phyloP scores from a whole-genome alignment of 2,113 vertebrate genomes.

The Tenrec ecaudatus region DNA sequence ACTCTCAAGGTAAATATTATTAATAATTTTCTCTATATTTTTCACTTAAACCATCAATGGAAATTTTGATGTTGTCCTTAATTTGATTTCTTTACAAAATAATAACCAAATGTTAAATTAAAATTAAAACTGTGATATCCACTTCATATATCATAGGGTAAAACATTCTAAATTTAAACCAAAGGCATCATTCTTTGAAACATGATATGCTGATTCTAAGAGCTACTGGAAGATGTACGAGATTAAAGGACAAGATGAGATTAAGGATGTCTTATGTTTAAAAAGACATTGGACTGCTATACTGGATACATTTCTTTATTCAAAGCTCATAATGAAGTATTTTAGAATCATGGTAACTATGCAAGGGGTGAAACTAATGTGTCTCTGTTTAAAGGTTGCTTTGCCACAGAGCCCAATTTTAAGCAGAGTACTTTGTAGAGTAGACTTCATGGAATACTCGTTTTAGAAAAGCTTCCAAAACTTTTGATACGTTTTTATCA shows the following conservation, averaged over 20 bases:
- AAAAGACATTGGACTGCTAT: neutral
- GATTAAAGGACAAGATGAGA: neutral
- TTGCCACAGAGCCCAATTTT: neutral
- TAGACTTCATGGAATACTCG: neutral
- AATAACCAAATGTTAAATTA: neutral
- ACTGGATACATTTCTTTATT: neutral
- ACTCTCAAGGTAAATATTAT: neutral
- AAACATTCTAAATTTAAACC: too few relatives aligned
- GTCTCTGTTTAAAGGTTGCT: neutral
- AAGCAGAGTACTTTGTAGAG: neutral
- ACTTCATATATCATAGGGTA: neutral
- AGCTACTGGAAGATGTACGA: neutral
- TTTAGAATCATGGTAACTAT: neutral
- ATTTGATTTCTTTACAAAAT: neutral
- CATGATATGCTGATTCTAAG: neutral
- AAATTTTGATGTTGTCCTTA: neutral
- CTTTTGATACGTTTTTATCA: neutral
- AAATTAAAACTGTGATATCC: neutral
- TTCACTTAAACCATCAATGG: neutral
- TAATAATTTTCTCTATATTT: constrained; percentile 28
- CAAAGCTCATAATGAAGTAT: neutral
- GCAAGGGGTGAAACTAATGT: neutral
- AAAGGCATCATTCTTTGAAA: neutral
- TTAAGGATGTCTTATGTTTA: neutral
- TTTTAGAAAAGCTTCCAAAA: neutral